These are phyloP conservation scores for Myiotriccus ornatus DNA, from an alignment of 2,797 vertebrate species.

Conservation along the genomic window DNA sequence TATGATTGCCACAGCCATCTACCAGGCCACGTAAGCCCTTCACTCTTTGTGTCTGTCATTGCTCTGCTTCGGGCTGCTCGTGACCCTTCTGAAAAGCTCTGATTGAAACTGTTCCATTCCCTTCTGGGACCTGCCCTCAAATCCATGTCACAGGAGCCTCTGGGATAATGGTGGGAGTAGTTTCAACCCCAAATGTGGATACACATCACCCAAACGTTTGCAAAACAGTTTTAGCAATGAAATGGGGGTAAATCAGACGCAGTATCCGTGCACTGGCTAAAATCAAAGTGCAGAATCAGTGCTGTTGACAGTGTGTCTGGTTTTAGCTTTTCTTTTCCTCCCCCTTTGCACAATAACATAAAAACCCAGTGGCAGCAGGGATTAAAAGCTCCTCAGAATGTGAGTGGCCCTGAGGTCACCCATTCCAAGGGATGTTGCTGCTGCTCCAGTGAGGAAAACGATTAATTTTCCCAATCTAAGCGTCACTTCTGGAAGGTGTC, in stretches of 20 bases:
- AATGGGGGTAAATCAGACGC: background rate
- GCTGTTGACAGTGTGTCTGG: background rate
- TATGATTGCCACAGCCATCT: conserved; percentile 89
- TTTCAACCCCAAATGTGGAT: background rate
- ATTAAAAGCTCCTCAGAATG: background rate
- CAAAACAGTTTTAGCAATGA: background rate
- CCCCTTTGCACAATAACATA: background rate
- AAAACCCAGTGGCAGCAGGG: background rate
- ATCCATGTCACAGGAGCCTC: background rate
- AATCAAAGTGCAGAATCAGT: background rate
- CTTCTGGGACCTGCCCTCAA: background rate
- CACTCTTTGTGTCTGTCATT: background rate
- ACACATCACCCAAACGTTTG: background rate
- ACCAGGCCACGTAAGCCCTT: conserved; percentile 87
- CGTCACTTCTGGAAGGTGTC: background rate
- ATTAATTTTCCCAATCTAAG: background rate
- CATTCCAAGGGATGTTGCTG: background rate
- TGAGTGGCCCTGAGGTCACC: background rate
- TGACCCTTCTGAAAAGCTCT: background rate
- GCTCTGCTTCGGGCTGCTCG: background rate
- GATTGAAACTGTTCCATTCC: no score
- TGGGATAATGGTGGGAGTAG: background rate
- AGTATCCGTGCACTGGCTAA: background rate
- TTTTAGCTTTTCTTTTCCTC: background rate
- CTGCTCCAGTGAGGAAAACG: background rate